Conservation (phyloP, 2,797 vertebrate species). For the Cuniculus paca region DNA sequence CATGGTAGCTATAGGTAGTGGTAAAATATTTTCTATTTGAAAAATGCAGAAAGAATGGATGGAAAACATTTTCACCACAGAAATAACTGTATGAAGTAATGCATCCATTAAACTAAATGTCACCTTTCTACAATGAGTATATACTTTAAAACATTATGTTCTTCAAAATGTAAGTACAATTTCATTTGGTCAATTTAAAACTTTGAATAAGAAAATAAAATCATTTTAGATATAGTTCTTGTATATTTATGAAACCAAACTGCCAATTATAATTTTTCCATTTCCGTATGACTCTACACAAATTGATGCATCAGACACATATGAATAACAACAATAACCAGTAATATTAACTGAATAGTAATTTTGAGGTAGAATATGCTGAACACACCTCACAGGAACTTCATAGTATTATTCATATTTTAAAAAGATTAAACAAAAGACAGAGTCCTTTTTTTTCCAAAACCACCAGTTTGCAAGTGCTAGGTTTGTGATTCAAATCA, state of each 20-base stretch:
- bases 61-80: background rate
- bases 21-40: background rate
- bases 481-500: background rate
- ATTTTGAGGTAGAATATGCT: background rate
- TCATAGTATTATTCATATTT: constrained; percentile 2
- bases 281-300: background rate
- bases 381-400: background rate
- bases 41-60: background rate
- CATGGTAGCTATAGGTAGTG: background rate
- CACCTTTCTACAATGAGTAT: background rate
- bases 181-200: background rate
- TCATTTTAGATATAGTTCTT: constrained; percentile 11
- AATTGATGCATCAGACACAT: background rate
- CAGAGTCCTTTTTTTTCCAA: background rate
- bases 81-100: background rate
- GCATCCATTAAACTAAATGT: background rate
- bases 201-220: background rate
- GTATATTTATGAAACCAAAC: background rate
- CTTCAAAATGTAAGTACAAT: background rate
- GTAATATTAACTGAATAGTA: constrained; percentile 22
- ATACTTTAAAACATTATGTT: background rate
- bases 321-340: background rate
- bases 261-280: background rate
- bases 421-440: background rate
- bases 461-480: background rate